Conservation (phyloP, 2,113 vertebrate species). For the Takifugu flavidus region DNA sequence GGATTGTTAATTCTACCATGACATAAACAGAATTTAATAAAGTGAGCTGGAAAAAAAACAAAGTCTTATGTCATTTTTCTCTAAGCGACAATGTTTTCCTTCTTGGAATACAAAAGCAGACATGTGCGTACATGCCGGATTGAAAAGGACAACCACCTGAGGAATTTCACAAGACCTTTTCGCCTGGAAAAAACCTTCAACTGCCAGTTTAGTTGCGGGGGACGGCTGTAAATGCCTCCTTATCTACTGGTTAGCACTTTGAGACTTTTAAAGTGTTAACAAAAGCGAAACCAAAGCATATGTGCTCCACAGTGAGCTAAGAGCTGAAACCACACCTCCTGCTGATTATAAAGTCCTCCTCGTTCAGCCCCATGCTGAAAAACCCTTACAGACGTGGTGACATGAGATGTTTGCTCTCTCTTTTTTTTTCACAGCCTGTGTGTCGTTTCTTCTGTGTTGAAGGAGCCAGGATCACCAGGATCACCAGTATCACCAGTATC, state of each 20-base stretch:
- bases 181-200: conserved; percentile 12
- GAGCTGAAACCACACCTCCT: conserved; percentile 53
- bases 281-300: neutral
- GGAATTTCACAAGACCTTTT: conserved; percentile 32
- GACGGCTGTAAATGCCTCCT: too few species aligned
- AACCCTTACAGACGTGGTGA: conserved; percentile 2
- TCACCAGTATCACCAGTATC: conserved; percentile 5
- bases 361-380: neutral
- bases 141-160: conserved; percentile 5
- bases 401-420: conserved; percentile 3
- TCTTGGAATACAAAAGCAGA: neutral
- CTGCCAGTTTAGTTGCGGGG: neutral
- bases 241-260: neutral
- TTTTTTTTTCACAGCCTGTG: neutral
- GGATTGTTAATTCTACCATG: too few species aligned
- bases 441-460: neutral
- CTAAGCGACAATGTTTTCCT: neutral
- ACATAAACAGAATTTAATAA: too few species aligned
- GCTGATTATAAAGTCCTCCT: conserved; percentile 33
- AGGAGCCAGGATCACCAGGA: conserved; percentile 6
- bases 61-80: neutral
- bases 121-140: conserved; percentile 28
- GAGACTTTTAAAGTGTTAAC: neutral
- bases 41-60: too few species aligned
- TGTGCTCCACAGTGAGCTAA: neutral